Evolutionary conservation across 2,888 invertebrate species (phyloP).

Genomic region (Lordiphosa andalusiaca): DNA sequence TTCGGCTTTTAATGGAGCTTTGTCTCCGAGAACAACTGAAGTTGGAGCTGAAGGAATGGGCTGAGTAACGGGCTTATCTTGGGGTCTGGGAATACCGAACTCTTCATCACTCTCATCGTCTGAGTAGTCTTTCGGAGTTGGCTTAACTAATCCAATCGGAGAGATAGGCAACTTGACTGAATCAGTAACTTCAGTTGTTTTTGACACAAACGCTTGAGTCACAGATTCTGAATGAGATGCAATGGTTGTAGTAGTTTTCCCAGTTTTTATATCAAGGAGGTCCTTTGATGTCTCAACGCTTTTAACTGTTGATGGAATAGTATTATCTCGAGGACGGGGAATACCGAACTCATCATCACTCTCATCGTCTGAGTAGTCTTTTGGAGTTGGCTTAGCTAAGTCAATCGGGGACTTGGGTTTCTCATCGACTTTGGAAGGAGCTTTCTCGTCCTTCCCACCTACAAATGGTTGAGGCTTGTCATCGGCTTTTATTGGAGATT

Average conservation of each 20-base stretch:
- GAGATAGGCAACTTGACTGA: too few species aligned
- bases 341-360: conserved; percentile 13
- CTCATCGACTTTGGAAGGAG: background rate
- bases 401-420: conserved; percentile 7
- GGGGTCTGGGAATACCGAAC: background rate
- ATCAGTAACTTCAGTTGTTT: too few species aligned
- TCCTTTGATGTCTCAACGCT: too few species aligned
- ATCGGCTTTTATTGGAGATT: background rate
- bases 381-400: conserved; percentile 15
- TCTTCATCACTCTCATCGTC: conserved; percentile 3
- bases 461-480: background rate
- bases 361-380: conserved; percentile 24
- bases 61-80: conserved; percentile 6
- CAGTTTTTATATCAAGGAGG: too few species aligned
- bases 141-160: conserved; percentile 1
- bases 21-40: background rate
- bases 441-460: conserved; percentile 3
- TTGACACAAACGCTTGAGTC: too few species aligned
- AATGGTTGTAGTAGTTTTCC: too few species aligned
- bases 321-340: conserved; percentile 9
- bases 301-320: too few species aligned
- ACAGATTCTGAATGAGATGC: too few species aligned
- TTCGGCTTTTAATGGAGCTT: background rate
- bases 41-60: background rate
- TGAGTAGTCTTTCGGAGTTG: background rate